A percentile compares a stretch with the other conserved stretches of the same genome.
Conservation (phyloP, 2,797 vertebrate genomes). For the Apogon hyalosoma region DNA sequence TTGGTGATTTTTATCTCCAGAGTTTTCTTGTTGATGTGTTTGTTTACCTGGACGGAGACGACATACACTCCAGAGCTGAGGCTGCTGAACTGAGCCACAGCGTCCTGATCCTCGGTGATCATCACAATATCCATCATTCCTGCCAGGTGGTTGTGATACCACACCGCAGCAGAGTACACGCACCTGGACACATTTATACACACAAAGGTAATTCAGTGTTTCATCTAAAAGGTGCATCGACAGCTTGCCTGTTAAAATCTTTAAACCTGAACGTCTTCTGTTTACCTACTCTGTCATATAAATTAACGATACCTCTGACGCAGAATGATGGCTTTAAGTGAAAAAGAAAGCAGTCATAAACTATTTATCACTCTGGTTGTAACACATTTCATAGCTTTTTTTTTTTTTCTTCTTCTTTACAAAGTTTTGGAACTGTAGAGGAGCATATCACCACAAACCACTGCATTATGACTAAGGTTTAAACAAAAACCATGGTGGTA, state of each 20-base stretch:
- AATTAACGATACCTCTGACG: background rate
- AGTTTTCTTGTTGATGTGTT: background rate
- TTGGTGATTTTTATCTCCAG: no score
- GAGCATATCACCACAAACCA: background rate
- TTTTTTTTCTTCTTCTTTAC: background rate
- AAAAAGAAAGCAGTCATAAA: background rate
- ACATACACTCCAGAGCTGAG: conserved; percentile 92
- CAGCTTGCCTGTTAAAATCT: conserved; percentile 30
- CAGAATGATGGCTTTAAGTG: background rate
- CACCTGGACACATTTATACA: conserved; percentile 80
- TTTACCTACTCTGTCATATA: background rate
- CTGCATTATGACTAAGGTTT: background rate
- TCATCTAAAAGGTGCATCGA: background rate
- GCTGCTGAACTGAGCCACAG: conserved; percentile 85
- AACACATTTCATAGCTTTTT: conserved; percentile 5
- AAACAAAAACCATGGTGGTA: background rate
- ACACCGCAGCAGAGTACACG: conserved; percentile 93
- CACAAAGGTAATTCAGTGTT: background rate
- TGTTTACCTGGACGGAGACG: conserved; percentile 91
- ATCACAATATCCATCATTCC: conserved; percentile 90
- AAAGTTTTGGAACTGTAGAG: background rate
- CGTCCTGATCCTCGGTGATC: conserved; percentile 92
- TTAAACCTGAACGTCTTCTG: background rate
- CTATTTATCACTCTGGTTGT: conserved; percentile 9
- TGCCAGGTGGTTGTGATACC: conserved; percentile 93